A percentile compares a stretch with the other conserved stretches of the same genome.
phyloP scores from a whole-genome alignment of 2,797 vertebrate genomes.

The Anisognathus igniventris region DNA sequence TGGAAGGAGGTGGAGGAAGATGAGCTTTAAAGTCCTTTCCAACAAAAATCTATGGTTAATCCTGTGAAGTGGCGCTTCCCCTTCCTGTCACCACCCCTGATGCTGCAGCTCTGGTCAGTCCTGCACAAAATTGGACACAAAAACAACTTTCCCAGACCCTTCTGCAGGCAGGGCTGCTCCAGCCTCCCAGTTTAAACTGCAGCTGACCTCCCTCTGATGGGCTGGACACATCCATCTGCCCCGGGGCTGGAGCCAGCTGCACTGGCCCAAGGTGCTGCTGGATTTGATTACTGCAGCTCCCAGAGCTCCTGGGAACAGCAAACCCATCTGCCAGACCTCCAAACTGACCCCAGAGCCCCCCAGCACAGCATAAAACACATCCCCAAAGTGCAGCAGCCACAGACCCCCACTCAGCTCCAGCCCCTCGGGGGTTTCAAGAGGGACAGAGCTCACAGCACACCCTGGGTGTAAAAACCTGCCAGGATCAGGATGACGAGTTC shows the following conservation, averaged over 20 bases:
- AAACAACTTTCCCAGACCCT: background rate
- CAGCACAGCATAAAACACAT: background rate
- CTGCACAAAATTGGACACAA: background rate
- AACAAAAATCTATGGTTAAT: background rate
- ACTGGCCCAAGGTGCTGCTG: background rate
- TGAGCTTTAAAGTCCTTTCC: background rate
- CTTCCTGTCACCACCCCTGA: background rate
- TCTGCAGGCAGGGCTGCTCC: background rate
- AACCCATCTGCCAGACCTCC: slow-evolving; percentile 36
- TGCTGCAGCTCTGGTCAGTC: background rate
- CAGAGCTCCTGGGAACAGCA: background rate
- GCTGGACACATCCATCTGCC: slow-evolving; percentile 12
- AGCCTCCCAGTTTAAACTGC: background rate
- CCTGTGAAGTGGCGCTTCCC: background rate
- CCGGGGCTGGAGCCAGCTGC: background rate
- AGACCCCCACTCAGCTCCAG: background rate
- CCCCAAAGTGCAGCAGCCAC: background rate
- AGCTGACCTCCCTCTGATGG: background rate
- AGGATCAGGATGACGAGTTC: background rate
- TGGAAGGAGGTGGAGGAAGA: background rate
- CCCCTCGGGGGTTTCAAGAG: background rate
- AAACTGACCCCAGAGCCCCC: rapidly evolving
- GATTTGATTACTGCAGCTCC: background rate
- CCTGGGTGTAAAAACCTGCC: background rate
- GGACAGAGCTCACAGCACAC: background rate